Conservation (phyloP, 2,888 invertebrate species). For the Drosophila picticornis region DNA sequence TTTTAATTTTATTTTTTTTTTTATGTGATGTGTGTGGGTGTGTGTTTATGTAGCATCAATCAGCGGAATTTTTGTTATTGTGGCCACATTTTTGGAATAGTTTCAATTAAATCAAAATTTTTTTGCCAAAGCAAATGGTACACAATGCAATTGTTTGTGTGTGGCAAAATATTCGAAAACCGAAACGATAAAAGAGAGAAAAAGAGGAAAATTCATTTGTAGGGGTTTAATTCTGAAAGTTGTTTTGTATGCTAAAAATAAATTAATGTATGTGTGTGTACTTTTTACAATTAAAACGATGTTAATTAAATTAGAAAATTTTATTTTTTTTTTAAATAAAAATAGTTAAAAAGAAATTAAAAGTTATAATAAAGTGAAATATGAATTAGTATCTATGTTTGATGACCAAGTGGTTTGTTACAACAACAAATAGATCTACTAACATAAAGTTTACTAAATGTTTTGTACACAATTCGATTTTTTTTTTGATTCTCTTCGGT, state of each 20-base stretch:
- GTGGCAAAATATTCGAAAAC: constrained; percentile 60
- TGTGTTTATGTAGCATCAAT: constrained; percentile 63
- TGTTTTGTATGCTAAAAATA: constrained; percentile 39
- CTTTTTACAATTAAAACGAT: constrained; percentile 15
- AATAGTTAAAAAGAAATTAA: constrained; percentile 2
- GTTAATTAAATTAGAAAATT: constrained; percentile 29
- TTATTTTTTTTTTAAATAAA: constrained; percentile 3
- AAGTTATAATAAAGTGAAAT: constrained; percentile 10
- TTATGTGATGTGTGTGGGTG: constrained; percentile 27
- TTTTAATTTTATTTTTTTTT: constrained; percentile 12
- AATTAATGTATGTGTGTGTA: constrained; percentile 23
- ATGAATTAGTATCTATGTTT: constrained; percentile 31
- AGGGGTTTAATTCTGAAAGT: constrained; percentile 51
- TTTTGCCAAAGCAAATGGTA: constrained; percentile 44
- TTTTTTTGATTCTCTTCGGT: constrained; percentile 21
- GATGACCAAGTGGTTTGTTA: constrained; percentile 30
- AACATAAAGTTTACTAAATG: constrained; percentile 13
- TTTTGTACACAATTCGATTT: constrained; percentile 17
- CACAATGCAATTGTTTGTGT: constrained; percentile 44
- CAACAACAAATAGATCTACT: constrained; percentile 28
- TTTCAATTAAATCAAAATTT: constrained; percentile 64
- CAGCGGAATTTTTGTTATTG: constrained; percentile 48
- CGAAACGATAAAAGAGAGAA: constrained; percentile 66
- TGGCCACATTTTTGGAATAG: constrained; percentile 64
- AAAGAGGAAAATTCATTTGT: constrained; percentile 67